Evolutionary conservation across 2,113 vertebrate genomes (phyloP), one percentile per base, ranked within the genome.

Genomic region (Ophiodon elongatus): DNA sequence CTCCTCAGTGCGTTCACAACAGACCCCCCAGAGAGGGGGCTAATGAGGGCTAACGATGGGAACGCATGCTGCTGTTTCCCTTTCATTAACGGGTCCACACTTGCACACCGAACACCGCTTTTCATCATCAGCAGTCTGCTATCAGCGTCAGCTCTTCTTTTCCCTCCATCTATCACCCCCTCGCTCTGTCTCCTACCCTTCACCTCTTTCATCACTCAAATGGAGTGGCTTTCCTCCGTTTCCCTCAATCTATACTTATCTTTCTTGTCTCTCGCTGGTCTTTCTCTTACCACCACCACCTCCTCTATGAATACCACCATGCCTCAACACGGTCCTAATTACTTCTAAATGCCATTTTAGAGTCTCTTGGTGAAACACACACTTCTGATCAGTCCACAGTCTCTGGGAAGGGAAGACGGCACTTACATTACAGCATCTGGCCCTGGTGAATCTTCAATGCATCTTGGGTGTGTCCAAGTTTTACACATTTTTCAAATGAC

Each of bases 41-140:
- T 95, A 92, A 95, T 94, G 88, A 93, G 85, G 83, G 89, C 86
- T 91, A 93, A 93, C 73, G 84, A 92, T 69, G 77, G 85, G 73
- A 87, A 80, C 41, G 67, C 85, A 90, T 71, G 84, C 78, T 76
- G 76, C 85, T 72, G 84, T 91, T 90, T 89, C 80, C 88, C 86
- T 86, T 90, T 93, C 88, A 93, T 93, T 92, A 91, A 73, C 47
- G 8, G 67, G 67, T 70, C 70, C 80, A 81, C 83, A 74, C 73
- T 88, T 54, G 76, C 14, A 17, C 82, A 41, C 31, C 25, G 9
- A 78, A 76, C 72, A 31, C 71, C 45, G 76, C 86, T 78, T 87
- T 83, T 91, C 75, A 86, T 92, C 75, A 84, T 85, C 78, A 59
- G 80, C 79, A n/a, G 69, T 69, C 75, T 78, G 72, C 64, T 37